phyloP scores from a whole-genome alignment of 1,140 invertebrate species.

The Drosophila kurseongensis region DNA sequence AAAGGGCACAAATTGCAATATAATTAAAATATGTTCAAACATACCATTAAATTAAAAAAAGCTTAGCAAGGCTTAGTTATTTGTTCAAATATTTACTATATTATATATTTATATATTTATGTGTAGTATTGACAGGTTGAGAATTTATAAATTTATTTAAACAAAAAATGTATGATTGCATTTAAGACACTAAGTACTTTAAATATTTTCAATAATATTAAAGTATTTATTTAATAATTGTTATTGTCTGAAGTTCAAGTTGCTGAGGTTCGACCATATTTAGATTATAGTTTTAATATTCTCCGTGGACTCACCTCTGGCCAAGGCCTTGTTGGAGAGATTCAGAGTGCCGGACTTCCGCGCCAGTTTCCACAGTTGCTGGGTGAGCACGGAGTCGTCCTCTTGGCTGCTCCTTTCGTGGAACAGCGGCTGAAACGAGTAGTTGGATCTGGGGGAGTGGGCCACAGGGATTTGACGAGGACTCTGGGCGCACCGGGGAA shows the following conservation, averaged over 20 bases:
- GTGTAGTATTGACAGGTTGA: no score
- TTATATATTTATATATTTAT: not conserved
- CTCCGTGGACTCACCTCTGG: constrained; percentile 87
- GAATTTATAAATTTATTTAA: no score
- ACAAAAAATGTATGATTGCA: no score
- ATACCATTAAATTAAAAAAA: no score
- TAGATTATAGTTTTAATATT: not conserved
- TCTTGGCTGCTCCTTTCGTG: constrained; percentile 88
- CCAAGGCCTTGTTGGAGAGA: constrained; percentile 90
- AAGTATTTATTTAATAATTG: no score
- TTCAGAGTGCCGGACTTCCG: constrained; percentile 92
- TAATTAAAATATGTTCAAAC: no score
- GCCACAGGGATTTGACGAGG: constrained; percentile 10
- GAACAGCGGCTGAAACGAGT: constrained; percentile 87
- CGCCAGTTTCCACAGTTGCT: constrained; percentile 90
- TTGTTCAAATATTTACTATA: not conserved
- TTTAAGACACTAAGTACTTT: no score
- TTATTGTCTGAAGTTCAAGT: not conserved
- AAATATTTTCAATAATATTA: no score
- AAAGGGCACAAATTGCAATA: no score
- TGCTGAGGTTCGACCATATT: not conserved
- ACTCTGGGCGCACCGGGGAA: constrained; percentile 43
- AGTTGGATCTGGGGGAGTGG: constrained; percentile 16
- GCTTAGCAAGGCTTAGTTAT: no score
- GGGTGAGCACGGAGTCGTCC: constrained; percentile 88